phyloP scores from a whole-genome alignment of 1,140 invertebrate genomes.

The Lutraria rhynchaena region DNA sequence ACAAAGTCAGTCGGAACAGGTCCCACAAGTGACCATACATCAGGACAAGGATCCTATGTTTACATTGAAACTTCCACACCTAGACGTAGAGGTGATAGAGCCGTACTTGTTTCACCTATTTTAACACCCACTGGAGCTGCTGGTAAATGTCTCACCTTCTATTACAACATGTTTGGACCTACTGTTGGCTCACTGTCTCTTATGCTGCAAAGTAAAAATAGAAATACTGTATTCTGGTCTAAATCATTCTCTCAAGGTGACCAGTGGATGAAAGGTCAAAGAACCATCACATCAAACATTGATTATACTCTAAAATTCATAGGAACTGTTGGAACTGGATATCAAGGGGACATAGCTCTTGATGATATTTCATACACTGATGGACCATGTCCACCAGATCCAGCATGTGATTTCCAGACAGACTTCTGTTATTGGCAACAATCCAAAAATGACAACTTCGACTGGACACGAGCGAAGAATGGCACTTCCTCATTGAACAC shows the following conservation, averaged over 20 bases:
- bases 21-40: constrained; percentile 73
- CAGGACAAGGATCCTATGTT: constrained; percentile 64
- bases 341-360: constrained; percentile 76
- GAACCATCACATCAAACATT: constrained; percentile 60
- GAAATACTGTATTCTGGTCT: constrained; percentile 66
- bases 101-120: constrained; percentile 84
- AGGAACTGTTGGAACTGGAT: constrained; percentile 66
- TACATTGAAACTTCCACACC: constrained; percentile 75
- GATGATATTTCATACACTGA: constrained; percentile 80
- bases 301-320: constrained; percentile 66
- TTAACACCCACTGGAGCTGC: constrained; percentile 65
- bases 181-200: constrained; percentile 64
- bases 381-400: constrained; percentile 66
- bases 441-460: constrained; percentile 69
- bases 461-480: constrained; percentile 73
- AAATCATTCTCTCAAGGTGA: constrained; percentile 67
- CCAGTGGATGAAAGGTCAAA: constrained; percentile 65
- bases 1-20: constrained; percentile 70
- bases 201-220: constrained; percentile 55
- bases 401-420: constrained; percentile 74
- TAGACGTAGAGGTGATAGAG: constrained; percentile 85
- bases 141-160: constrained; percentile 84
- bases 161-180: constrained; percentile 89
- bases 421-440: constrained; percentile 75
- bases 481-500: constrained; percentile 85